Evolutionary conservation across 2,797 vertebrate species (phyloP).

Genomic region (Discoglossus pictus): DNA sequence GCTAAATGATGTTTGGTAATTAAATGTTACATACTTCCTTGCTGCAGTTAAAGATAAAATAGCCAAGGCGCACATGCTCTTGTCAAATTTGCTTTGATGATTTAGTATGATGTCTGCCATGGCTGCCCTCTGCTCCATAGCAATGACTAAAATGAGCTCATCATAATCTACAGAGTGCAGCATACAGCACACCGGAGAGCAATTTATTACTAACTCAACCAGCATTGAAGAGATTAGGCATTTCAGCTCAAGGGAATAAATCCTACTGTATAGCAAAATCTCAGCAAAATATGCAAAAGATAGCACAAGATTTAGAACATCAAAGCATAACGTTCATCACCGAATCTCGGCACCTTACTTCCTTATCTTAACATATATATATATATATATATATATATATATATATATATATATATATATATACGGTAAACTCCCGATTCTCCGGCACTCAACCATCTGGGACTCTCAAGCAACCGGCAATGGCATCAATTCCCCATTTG

Average conservation of each 20-base stretch:
- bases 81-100: background rate
- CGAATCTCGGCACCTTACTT: too few relatives aligned
- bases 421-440: too few relatives aligned
- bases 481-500: too few relatives aligned
- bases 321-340: slow-evolving; percentile 11
- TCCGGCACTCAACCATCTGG: too few relatives aligned
- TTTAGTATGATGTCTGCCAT: background rate
- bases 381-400: too few relatives aligned
- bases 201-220: slow-evolving; percentile 14
- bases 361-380: too few relatives aligned
- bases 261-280: background rate
- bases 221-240: slow-evolving; percentile 23
- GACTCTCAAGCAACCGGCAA: too few relatives aligned
- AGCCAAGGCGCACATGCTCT: background rate
- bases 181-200: slow-evolving; percentile 8
- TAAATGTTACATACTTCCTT: too few relatives aligned
- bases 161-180: slow-evolving; percentile 13
- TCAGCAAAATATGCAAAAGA: background rate
- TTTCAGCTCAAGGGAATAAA: slow-evolving; percentile 20
- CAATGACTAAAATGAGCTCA: slow-evolving; percentile 4
- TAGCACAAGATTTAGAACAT: slow-evolving; percentile 10
- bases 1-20: too few relatives aligned
- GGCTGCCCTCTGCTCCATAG: background rate
- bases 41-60: too few relatives aligned
- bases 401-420: too few relatives aligned